Conservation (phyloP, 2,888 invertebrate genomes). For the Monochamus alternatus region DNA sequence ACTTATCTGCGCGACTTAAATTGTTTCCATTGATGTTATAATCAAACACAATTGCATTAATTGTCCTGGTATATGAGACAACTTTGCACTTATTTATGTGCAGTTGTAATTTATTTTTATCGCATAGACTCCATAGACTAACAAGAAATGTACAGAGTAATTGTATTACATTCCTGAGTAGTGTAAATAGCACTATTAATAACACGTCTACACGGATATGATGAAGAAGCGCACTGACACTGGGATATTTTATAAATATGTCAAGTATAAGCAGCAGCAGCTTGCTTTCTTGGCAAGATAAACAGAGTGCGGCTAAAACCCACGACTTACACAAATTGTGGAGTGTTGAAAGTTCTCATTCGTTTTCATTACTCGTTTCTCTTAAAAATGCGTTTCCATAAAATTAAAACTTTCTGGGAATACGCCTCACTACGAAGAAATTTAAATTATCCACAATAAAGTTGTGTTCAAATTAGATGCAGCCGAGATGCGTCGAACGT, state of each 20-base stretch:
- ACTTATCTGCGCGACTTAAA: too few species aligned
- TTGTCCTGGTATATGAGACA: too few species aligned
- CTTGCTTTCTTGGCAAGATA: constrained; percentile 38
- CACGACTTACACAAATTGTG: constrained; percentile 50
- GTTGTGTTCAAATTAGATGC: too few species aligned
- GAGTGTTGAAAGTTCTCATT: constrained; percentile 45
- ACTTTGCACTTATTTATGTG: too few species aligned
- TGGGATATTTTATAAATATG: constrained; percentile 54
- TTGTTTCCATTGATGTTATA: too few species aligned
- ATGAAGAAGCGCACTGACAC: constrained; percentile 36
- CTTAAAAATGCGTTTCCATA: constrained; percentile 34
- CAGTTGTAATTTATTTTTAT: too few species aligned
- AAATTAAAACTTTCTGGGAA: too few species aligned
- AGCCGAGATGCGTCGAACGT: too few species aligned
- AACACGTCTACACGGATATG: constrained; percentile 4
- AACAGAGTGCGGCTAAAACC: constrained; percentile 44
- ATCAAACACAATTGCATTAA: too few species aligned
- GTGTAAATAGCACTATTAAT: constrained; percentile 28
- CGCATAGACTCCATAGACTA: too few species aligned
- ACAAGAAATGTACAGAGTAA: neutral
- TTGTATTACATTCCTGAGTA: neutral
- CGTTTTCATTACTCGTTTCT: constrained; percentile 27
- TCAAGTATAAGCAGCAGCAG: constrained; percentile 47
- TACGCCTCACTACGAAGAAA: too few species aligned
- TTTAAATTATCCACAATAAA: too few species aligned